Base-by-base conservation (phyloP, 2,113 vertebrate genomes). In the Smithornis capensis region DNA sequence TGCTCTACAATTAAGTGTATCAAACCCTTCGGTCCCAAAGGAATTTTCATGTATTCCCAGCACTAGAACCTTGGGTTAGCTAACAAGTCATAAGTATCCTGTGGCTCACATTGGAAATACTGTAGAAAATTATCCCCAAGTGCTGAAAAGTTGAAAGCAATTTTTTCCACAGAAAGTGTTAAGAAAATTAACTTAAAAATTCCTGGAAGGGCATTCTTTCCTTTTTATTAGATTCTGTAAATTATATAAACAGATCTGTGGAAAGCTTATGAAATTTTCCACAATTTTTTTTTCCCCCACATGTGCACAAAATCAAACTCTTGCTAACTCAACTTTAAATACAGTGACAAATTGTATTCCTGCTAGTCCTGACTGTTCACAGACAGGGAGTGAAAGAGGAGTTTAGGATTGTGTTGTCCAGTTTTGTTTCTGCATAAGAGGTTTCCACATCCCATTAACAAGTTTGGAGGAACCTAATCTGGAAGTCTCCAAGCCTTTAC, bases 141-240 rank as follows among this genome's bases (percentile, higher is more conserved):
- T 1, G 47, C 59, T 89, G 81, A 91, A 77, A 60, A 19, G 19
- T 7, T 37, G 37, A 52, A 55, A 80, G 75, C 18, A 4, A 45
- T 14, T 49, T 28, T 89, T 92, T 85, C 87, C 87, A 87, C 0
- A 4, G n/a, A 31, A 71, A 69, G 50, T 6, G 11, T 49, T 44
- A 69, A 73, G 75, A 68, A 90, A 95, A 88, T 25, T 22, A 71
- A 83, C 27, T 40, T 62, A 49, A 60, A 71, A 50, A 76, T 92
- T 94, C 90, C 92, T 91, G 88, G 85, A 85, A 90, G 33, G 49
- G 62, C 76, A 73, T 49, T 69, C 42, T 90, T 37, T 65, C 44
- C 69, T 89, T 4, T 0, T 56, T 83, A 75, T 29, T 68, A 49
- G 65, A 35, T n/a, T 57, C 62, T 45, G 50, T 27, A 65, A 42